These are phyloP conservation scores for Dipodomys stephensi DNA, from an alignment of 2,113 vertebrate genomes.

Conservation along the genomic window DNA sequence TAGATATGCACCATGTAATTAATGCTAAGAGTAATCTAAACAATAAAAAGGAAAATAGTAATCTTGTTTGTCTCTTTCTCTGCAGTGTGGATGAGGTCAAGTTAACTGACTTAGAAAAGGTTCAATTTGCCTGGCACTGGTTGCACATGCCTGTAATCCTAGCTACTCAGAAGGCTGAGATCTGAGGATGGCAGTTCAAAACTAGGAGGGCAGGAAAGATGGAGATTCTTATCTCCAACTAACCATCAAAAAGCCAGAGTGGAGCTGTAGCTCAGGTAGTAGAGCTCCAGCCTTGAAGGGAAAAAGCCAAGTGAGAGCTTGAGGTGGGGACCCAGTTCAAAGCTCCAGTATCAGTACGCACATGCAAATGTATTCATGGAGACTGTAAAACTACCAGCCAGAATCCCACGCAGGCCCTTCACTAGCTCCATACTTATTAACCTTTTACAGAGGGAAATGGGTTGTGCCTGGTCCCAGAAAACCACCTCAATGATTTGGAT, in stretches of 20 bases:
- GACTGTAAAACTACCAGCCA: background rate
- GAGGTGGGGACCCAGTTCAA: no score
- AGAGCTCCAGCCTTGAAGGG: no score
- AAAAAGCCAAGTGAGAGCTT: background rate
- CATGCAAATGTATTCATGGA: slow-evolving; percentile 8
- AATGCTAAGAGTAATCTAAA: background rate
- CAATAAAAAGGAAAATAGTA: background rate
- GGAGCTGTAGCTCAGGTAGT: no score
- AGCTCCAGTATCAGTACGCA: background rate
- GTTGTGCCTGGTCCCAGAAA: background rate
- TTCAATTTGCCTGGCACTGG: background rate
- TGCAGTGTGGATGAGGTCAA: background rate
- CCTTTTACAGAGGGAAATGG: background rate
- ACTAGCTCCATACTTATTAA: background rate
- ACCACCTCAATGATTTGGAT: background rate
- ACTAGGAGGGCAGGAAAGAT: no score
- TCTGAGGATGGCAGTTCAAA: no score
- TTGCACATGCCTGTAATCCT: no score
- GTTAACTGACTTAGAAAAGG: background rate
- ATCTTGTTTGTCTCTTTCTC: background rate
- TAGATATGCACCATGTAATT: background rate
- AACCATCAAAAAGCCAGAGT: no score
- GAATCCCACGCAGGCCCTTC: background rate
- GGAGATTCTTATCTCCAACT: no score
- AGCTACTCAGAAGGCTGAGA: no score